A percentile compares a stretch with the other conserved stretches of the same genome.
phyloP scores from a whole-genome alignment of 1,140 invertebrate genomes.

The Drosophila nigromelanica region DNA sequence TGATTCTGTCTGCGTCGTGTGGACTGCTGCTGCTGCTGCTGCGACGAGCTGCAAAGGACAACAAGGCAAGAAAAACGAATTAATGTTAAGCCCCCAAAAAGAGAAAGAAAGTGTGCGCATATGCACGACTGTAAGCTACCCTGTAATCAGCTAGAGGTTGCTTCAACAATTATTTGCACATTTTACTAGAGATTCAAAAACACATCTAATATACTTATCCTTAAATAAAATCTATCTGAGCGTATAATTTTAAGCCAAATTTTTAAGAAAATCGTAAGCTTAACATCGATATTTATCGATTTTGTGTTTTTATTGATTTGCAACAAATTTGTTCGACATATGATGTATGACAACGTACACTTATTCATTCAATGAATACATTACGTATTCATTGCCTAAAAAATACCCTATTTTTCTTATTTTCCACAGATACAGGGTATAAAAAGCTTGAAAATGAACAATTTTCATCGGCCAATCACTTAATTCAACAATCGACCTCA shows the following conservation, averaged over 20 bases:
- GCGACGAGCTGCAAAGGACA: slow-evolving; percentile 47
- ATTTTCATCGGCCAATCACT: slow-evolving; percentile 14
- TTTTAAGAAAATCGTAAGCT: too few relatives aligned
- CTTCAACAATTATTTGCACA: neutral
- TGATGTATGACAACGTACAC: too few relatives aligned
- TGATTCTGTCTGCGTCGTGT: slow-evolving; percentile 66
- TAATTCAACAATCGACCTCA: slow-evolving; percentile 19
- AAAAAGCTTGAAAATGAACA: too few relatives aligned
- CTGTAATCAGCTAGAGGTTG: neutral
- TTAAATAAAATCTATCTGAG: neutral
- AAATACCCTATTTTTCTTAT: too few relatives aligned
- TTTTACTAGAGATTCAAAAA: too few relatives aligned
- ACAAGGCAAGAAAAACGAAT: slow-evolving; percentile 41
- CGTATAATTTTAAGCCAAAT: too few relatives aligned
- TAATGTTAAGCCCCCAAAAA: slow-evolving; percentile 19
- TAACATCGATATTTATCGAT: too few relatives aligned
- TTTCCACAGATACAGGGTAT: neutral
- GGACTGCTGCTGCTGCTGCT: slow-evolving; percentile 36
- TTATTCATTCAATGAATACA: too few relatives aligned
- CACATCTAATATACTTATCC: neutral
- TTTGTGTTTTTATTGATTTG: too few relatives aligned
- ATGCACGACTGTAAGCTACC: neutral
- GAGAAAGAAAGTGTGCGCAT: neutral
- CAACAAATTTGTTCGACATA: too few relatives aligned
- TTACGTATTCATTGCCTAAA: neutral